Evolutionary conservation across 2,113 vertebrate species (phyloP).

Genomic region (Manacus vitellinus): DNA sequence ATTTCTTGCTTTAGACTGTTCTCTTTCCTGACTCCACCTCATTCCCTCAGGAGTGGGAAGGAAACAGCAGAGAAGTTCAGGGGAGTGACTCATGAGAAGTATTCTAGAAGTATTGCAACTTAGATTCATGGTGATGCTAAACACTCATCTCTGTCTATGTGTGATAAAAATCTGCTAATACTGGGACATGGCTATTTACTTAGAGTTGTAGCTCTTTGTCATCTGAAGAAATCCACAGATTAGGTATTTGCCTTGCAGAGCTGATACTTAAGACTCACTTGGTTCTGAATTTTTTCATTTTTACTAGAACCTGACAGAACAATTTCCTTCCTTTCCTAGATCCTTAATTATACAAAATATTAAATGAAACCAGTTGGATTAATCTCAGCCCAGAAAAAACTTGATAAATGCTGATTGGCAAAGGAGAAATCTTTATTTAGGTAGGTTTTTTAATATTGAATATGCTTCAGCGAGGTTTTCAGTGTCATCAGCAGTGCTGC

Average conservation of each 20-base stretch:
- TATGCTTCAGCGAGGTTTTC: neutral
- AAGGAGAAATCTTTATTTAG: neutral
- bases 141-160: neutral
- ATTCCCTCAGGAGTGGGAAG: slow-evolving; percentile 40
- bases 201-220: neutral
- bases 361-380: neutral
- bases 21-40: slow-evolving; percentile 38
- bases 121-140: neutral
- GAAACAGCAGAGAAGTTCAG: slow-evolving; percentile 33
- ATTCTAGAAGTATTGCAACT: slow-evolving; percentile 16
- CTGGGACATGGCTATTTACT: neutral
- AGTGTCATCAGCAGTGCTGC: neutral
- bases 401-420: neutral
- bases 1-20: neutral
- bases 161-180: neutral
- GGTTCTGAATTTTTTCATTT: neutral
- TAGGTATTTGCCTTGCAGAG: neutral
- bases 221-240: neutral
- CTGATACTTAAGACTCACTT: neutral
- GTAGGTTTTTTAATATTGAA: neutral
- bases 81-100: slow-evolving; percentile 31
- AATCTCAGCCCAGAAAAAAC: neutral
- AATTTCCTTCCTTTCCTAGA: neutral
- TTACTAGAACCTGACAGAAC: neutral
- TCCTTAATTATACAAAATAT: neutral